Evolutionary conservation across 2,888 invertebrate species (phyloP).

Genomic region (Piscicola geometra): DNA sequence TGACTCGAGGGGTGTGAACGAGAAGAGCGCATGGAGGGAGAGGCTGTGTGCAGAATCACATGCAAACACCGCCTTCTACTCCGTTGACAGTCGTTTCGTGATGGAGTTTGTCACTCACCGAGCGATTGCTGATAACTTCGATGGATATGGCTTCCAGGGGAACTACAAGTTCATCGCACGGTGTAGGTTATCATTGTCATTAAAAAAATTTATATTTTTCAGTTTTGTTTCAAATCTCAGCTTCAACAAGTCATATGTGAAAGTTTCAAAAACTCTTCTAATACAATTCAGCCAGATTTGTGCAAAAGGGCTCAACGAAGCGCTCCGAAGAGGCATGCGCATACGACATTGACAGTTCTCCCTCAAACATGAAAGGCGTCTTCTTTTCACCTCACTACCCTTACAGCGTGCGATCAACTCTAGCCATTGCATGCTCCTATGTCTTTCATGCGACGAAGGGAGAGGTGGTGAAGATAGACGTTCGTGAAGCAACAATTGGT

Average conservation of each 20-base stretch:
- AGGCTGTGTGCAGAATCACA: not conserved
- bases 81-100: too few relatives aligned
- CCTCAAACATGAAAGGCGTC: not conserved
- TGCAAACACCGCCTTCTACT: not conserved
- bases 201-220: not conserved
- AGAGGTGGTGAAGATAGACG: not conserved
- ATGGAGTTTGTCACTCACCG: too few relatives aligned
- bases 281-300: too few relatives aligned
- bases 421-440: not conserved
- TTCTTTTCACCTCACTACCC: constrained; percentile 12
- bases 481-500: too few relatives aligned
- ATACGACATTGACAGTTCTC: not conserved
- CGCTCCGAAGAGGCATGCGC: not conserved
- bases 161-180: too few relatives aligned
- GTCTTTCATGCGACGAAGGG: not conserved
- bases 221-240: not conserved
- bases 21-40: not conserved
- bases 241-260: too few relatives aligned
- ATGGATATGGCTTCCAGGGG: too few relatives aligned
- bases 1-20: not conserved
- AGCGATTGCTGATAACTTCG: too few relatives aligned
- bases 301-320: too few relatives aligned
- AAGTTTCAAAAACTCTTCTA: too few relatives aligned
- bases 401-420: not conserved
- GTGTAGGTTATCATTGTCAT: too few relatives aligned